Base-by-base conservation (phyloP, 1,140 invertebrate genomes). In the Sarcophaga peregrina region DNA sequence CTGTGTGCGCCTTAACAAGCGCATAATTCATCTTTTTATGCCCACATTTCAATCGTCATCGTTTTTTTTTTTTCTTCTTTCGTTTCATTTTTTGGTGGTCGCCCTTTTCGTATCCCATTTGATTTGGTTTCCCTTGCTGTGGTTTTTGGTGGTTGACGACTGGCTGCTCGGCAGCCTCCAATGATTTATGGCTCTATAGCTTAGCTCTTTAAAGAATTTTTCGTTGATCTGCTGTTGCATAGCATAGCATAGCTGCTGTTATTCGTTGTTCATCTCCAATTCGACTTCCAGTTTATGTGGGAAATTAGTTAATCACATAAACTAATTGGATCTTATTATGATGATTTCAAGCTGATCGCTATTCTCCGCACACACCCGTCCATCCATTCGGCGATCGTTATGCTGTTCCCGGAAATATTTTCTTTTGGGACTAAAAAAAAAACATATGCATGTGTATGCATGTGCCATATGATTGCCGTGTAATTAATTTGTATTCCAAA, bases 261-360 rank as follows among this genome's bases (percentile, higher is more conserved):
- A 46, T 7, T 76, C 20, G 9, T 37, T 37, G 9, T 37, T 37
- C 25, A 20, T 46, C 13, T 78, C 20, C 15, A 17, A n/a, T 52
- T 20, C 5, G 0, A 50, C 17, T 47, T 78, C 9, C 75, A 17
- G 17, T 6, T 50, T 45, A 78, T 78, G 75, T 78, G 75, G 75
- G 75, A 78, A 78, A 78, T 78, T 78, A 78, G 75, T 78, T 78
- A 78, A 78, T 78, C 75, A 78, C 10, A 78, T 78, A 78, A 78
- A 52, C 75, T 78, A 78, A 78, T 78, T 78, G 75, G 75, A 78
- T 25, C 75, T 48, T 78, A 78, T 78, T 58, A 58, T 58, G 15
- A 58, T 58, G 15, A 58, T 58, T 15, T 58, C 15, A 25, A 20
- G 50, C 75, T 78, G 75, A 78, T 78, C 47, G 11, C 20, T 9